Base-by-base conservation (phyloP, 2,797 vertebrate genomes). In the Oreochromis grahami region DNA sequence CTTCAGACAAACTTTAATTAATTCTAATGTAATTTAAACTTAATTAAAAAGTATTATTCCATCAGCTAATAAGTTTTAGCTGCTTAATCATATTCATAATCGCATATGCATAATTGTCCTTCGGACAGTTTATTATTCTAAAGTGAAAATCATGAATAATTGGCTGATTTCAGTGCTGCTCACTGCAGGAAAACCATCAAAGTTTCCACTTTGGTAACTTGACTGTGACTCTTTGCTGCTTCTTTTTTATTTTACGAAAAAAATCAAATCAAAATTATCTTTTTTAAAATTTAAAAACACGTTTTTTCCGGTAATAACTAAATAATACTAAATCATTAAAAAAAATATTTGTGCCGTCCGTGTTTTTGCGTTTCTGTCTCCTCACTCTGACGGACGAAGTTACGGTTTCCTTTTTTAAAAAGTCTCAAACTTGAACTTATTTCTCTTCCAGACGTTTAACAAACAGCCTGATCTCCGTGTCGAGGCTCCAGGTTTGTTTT, bases 141-240 rank as follows among this genome's bases (percentile, higher is more conserved):
- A 5, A 63, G 32, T 63, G 58, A 63, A 63, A 63, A 36, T 63
- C 58, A 12, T 5, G 4, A 63, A 5, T 36, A n/a, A 19, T 7
- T 12, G 9, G 17, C 32, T 60, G 58, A n/a, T 63, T n/a, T 63
- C 58, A 12, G 32, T 6, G 56, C 29, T n/a, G 17, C 56, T 60
- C 4, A 4, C 56, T 34, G 17, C 58, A 36, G 58, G 10, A 36
- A 36, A 60, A 60, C 58, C 56, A 3, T 15, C 53, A 60, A n/a
- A 60, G 56, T 60, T 60, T 58, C 29, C 3, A 2, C 56, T 60
- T 34, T 12, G 0, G 17, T 63, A 0, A 36, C 58, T 4, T n/a
- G 58, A n/a, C 10, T 0, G 32, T 36, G 32, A 63, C 58, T 12
- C 58, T 63, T 60, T 13, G 1, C 17, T 36, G 58, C 58, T 36